A percentile compares a stretch with the other conserved stretches of the same genome.
Evolutionary conservation across 2,797 vertebrate genomes (phyloP).

Genomic region (Rhabdomys pumilio): DNA sequence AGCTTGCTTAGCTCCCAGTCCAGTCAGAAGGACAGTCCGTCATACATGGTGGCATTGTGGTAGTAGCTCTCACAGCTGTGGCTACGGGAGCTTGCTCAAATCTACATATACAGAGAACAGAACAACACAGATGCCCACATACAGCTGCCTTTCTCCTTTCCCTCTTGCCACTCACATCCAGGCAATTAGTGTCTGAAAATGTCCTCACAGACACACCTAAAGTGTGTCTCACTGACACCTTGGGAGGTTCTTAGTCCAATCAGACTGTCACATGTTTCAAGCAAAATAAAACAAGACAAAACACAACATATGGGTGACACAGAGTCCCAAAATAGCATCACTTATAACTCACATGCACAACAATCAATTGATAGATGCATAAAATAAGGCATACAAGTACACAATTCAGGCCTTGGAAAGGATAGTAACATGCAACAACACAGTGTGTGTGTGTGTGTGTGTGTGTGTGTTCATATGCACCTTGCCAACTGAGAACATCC

Average conservation of each 20-base stretch:
- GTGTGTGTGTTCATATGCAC: neutral
- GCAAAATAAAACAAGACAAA: neutral
- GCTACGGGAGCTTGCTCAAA: neutral
- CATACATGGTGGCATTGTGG: neutral
- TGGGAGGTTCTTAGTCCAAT: neutral
- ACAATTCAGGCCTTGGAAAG: neutral
- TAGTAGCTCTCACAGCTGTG: too few relatives aligned
- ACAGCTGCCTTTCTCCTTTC: neutral
- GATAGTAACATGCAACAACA: neutral
- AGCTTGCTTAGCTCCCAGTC: neutral
- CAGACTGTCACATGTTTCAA: neutral
- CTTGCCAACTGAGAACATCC: neutral
- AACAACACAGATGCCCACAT: neutral
- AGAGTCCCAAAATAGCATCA: neutral
- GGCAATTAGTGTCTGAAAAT: neutral
- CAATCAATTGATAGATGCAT: neutral
- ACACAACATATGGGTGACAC: neutral
- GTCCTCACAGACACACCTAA: neutral
- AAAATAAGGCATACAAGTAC: neutral
- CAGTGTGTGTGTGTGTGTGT: too few relatives aligned
- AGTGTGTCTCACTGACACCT: neutral
- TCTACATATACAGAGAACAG: neutral
- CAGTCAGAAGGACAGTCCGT: neutral
- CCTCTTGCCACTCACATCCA: neutral
- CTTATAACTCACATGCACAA: neutral